Evolutionary conservation across 1,140 invertebrate species (phyloP), one percentile per base, ranked within the genome.

Genomic region (Calephelis virginiensis): DNA sequence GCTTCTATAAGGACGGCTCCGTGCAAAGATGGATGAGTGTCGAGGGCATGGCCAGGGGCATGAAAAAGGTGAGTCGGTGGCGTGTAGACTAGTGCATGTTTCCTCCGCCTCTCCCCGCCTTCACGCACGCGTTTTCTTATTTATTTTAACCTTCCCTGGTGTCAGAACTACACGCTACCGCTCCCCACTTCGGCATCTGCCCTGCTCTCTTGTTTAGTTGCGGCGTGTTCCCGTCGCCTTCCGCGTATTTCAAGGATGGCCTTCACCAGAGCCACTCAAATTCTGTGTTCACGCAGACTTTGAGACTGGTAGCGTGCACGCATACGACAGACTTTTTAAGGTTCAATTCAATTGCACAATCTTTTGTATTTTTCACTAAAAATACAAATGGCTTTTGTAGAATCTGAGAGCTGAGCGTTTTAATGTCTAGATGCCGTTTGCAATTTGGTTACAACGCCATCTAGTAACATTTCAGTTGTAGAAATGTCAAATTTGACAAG

Each of bases 21-120:
- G 87, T 88, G 84, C 87, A 89, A 80, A 76, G 87, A 66, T 90
- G 87, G 86, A 90, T 90, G 86, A 86, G 83, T 80, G 85, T 87
- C 67, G 88, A 90, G 77, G 86, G 88, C 85, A 87, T 90, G 88
- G 81, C 88, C 80, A 78, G 86, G 77, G 88, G 86, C 85, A 89
- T 90, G 81, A 90, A 90, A 85, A 90, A 90, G 88, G 88, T 90
- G 85, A 90, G 88, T 90, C 85, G 87, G 87, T 89, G 87, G 87
- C 86, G 87, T 89, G 87, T 89, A 90, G 86, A 82, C 80, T 89
- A 86, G 87, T 86, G 87, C 87, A 89, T 89, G 86, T 75, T 60
- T 68, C 59, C 67, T 72, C 62, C 69, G 61, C 60, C 72, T 64
- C 71, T 62, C 63, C 72, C 71, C 69, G 50, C 68, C 53, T 49